Evolutionary conservation across 2,888 invertebrate genomes (phyloP).

Genomic region (Himalopsyche kuldschensis): DNA sequence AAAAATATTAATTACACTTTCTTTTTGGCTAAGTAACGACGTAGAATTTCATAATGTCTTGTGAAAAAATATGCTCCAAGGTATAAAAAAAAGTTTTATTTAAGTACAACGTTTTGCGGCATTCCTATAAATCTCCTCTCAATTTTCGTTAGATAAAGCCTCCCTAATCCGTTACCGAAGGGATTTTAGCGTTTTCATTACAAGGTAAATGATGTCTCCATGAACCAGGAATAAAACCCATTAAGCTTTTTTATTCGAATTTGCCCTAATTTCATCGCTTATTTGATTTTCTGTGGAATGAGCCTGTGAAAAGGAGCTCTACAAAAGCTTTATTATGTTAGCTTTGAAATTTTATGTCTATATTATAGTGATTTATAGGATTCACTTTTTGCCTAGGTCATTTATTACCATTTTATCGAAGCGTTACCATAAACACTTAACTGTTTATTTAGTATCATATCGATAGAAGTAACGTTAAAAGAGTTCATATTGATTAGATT

Average conservation of each 20-base stretch:
- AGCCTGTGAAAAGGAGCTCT: not conserved
- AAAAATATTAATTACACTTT: not conserved
- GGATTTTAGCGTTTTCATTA: slow-evolving; percentile 25
- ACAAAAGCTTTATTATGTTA: not conserved
- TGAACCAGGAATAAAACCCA: slow-evolving; percentile 2
- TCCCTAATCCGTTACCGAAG: slow-evolving; percentile 25
- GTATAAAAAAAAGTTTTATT: not conserved
- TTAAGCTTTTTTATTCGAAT: slow-evolving; percentile 6
- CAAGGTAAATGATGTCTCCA: slow-evolving; percentile 26
- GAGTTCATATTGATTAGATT: too few relatives aligned
- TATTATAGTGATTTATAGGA: not conserved
- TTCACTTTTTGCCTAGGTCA: not conserved
- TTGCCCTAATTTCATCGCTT: slow-evolving; percentile 8
- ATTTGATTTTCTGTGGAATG: not conserved
- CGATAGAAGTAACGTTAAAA: too few relatives aligned
- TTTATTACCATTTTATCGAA: not conserved
- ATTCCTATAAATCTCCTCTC: not conserved
- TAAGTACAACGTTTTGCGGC: not conserved
- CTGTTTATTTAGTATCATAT: not conserved
- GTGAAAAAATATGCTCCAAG: not conserved
- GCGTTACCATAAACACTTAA: not conserved
- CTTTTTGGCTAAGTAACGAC: not conserved
- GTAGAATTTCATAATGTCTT: not conserved
- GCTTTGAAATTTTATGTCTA: not conserved
- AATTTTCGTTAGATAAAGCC: slow-evolving; percentile 21